Conservation (phyloP, 1,140 invertebrate species). For the Pseudachorutes palmiensis region DNA sequence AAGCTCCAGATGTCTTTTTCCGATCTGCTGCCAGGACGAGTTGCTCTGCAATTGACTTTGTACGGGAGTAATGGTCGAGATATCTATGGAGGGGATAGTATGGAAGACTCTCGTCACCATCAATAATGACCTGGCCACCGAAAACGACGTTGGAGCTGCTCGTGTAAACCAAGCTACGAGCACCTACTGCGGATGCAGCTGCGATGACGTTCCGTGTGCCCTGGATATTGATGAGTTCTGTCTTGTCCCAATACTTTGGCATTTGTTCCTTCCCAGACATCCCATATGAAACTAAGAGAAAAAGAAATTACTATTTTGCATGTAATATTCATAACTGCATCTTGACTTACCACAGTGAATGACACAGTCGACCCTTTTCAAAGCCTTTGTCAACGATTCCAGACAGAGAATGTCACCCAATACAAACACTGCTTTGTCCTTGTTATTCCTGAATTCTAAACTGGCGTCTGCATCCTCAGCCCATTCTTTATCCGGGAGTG, state of each 20-base stretch:
- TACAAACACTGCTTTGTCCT: slow-evolving; percentile 10
- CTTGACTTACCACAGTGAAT: slow-evolving; percentile 41
- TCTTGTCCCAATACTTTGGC: slow-evolving; percentile 22
- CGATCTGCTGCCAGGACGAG: slow-evolving; percentile 41
- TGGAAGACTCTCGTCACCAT: slow-evolving; percentile 43
- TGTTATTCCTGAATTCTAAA: not conserved
- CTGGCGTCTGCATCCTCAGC: not conserved
- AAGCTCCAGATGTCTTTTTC: slow-evolving; percentile 7
- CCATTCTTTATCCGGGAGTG: slow-evolving; percentile 37
- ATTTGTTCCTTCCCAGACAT: slow-evolving; percentile 47
- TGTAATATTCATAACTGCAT: not conserved
- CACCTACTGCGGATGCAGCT: slow-evolving; percentile 40
- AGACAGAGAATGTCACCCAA: slow-evolving; percentile 18
- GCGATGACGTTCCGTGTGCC: slow-evolving; percentile 45
- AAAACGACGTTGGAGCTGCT: slow-evolving; percentile 47
- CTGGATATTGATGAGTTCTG: slow-evolving; percentile 43
- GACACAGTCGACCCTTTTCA: slow-evolving; percentile 42
- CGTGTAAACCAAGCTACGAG: slow-evolving; percentile 44
- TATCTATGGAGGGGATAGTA: slow-evolving; percentile 43
- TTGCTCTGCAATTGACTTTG: slow-evolving; percentile 44
- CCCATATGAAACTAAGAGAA: slow-evolving; percentile 43
- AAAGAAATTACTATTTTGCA: not conserved
- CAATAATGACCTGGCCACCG: slow-evolving; percentile 45
- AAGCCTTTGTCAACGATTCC: slow-evolving; percentile 23
- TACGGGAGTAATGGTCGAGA: slow-evolving; percentile 43